Conservation (phyloP, 37 sponge, comb jelly and placozoan species). For the Dysidea cf. avara region DNA sequence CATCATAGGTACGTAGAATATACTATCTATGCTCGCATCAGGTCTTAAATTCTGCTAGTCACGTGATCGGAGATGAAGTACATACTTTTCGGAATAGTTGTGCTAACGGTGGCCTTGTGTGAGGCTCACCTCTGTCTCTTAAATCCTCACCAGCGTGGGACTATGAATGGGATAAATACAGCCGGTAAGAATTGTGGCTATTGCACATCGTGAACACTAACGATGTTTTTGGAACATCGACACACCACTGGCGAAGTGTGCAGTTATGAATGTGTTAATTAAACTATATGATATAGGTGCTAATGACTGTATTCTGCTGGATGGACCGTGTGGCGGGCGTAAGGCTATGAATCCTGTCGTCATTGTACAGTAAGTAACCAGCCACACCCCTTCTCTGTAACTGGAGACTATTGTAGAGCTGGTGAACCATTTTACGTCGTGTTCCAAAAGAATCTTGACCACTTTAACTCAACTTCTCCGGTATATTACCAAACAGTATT, state of each 20-base stretch:
- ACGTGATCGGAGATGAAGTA: neutral
- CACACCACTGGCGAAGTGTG: too few relatives aligned
- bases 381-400: neutral
- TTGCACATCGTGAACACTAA: too few relatives aligned
- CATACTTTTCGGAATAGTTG: constrained; percentile 4
- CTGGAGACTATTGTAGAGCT: constrained; percentile 20
- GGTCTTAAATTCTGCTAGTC: neutral
- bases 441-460: constrained; percentile 90
- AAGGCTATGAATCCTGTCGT: constrained; percentile 9
- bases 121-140: constrained; percentile 75
- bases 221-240: too few relatives aligned
- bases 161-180: constrained; percentile 46
- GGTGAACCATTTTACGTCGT: constrained; percentile 36
- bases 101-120: constrained; percentile 13
- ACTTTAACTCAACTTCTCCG: constrained; percentile 46
- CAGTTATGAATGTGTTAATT: too few relatives aligned
- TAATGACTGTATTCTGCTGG: constrained; percentile 37
- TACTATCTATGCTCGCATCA: neutral
- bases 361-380: constrained; percentile 30
- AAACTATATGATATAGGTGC: constrained; percentile 54
- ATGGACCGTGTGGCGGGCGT: constrained; percentile 45
- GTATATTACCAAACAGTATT: constrained; percentile 33
- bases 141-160: constrained; percentile 72
- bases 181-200: constrained; percentile 53
- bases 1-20: neutral